These are phyloP conservation scores for Galaxea fascicularis DNA, from an alignment of 92 coral and sea anemone species.

Conservation along the genomic window DNA sequence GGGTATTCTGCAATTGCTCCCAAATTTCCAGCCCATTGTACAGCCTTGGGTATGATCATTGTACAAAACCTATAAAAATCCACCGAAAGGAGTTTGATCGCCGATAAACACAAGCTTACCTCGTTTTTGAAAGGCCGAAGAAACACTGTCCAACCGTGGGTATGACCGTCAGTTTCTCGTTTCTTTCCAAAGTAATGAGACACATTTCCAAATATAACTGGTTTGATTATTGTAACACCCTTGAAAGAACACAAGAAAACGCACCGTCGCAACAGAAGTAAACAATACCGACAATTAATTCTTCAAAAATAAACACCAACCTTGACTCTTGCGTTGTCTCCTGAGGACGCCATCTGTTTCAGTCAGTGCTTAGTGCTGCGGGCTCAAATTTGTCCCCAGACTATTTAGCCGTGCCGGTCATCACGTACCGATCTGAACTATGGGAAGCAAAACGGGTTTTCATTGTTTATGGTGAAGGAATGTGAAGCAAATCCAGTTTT, in stretches of 20 bases:
- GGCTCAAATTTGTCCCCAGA: constrained; percentile 2
- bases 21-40: too few species aligned
- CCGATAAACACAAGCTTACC: constrained; percentile 23
- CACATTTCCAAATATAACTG: constrained; percentile 92
- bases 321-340: constrained; percentile 97
- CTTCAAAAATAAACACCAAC: constrained; percentile 49
- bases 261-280: neutral
- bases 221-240: constrained; percentile 92
- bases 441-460: neutral
- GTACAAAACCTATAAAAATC: too few species aligned
- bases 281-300: neutral
- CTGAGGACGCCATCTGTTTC: constrained; percentile 94
- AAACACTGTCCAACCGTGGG: constrained; percentile 97
- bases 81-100: neutral
- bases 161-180: constrained; percentile 95
- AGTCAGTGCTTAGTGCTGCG: constrained; percentile 4
- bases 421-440: neutral
- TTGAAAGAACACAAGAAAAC: constrained; percentile 26
- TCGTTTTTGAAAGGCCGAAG: constrained; percentile 87
- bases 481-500: neutral
- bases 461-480: neutral
- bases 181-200: constrained; percentile 98
- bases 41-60: too few species aligned
- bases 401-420: too few species aligned
- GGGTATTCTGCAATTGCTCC: too few species aligned